Evolutionary conservation across 1,140 invertebrate species (phyloP).

Genomic region (Plectrocnemia conspersa): DNA sequence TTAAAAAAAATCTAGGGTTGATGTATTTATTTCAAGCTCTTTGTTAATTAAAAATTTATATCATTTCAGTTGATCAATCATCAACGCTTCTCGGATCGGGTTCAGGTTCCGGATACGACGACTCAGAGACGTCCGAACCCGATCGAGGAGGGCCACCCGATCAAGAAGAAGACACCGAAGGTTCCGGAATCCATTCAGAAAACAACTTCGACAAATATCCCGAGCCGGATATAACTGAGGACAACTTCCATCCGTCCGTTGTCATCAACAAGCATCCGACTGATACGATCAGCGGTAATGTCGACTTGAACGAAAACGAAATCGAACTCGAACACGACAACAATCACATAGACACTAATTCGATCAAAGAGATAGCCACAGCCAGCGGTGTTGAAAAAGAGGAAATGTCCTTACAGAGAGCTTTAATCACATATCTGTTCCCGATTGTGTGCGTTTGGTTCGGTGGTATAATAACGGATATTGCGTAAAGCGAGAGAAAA

Average conservation of each 20-base stretch:
- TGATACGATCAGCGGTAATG: slow-evolving; percentile 5
- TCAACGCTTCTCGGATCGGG: slow-evolving; percentile 41
- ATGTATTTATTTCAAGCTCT: too few species aligned
- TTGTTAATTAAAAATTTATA: too few species aligned
- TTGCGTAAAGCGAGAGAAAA: slow-evolving; percentile 57
- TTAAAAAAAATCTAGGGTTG: too few species aligned
- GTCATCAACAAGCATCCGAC: slow-evolving; percentile 34
- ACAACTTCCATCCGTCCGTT: slow-evolving; percentile 36
- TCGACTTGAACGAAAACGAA: slow-evolving; percentile 23
- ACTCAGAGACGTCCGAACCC: slow-evolving; percentile 34
- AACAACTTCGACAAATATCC: slow-evolving; percentile 22
- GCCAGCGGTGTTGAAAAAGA: slow-evolving; percentile 50
- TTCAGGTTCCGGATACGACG: slow-evolving; percentile 51
- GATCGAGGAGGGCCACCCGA: slow-evolving; percentile 27
- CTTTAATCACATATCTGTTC: slow-evolving; percentile 68
- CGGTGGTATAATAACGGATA: slow-evolving; percentile 71
- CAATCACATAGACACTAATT: slow-evolving; percentile 27
- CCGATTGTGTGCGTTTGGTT: slow-evolving; percentile 80
- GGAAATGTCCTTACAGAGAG: slow-evolving; percentile 58
- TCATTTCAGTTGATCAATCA: slow-evolving; percentile 36
- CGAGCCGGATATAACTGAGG: slow-evolving; percentile 33
- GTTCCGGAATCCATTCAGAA: slow-evolving; percentile 30
- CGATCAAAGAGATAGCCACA: slow-evolving; percentile 29
- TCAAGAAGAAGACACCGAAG: slow-evolving; percentile 24
- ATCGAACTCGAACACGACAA: slow-evolving; percentile 26